phyloP scores from a whole-genome alignment of 2,888 invertebrate genomes.

The Andrena hattorfiana region DNA sequence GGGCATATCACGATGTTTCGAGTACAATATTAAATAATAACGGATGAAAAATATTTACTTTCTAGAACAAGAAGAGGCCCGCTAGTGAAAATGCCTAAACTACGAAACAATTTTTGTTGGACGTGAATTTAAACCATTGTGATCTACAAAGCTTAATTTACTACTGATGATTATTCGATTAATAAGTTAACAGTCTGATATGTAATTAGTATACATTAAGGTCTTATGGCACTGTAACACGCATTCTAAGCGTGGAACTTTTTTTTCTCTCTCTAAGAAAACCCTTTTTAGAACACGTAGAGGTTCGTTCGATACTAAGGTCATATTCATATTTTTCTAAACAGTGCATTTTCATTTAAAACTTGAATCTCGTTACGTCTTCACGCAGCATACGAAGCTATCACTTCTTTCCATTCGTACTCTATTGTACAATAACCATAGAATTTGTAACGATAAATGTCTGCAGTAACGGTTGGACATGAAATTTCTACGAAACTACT shows the following conservation, averaged over 20 bases:
- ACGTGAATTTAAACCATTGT: slow-evolving; percentile 69
- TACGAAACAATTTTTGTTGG: slow-evolving; percentile 49
- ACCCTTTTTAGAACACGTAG: slow-evolving; percentile 24
- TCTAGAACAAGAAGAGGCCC: slow-evolving; percentile 81
- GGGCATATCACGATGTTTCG: neutral
- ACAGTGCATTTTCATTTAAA: slow-evolving; percentile 39
- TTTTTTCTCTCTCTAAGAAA: slow-evolving; percentile 38
- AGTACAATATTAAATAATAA: neutral
- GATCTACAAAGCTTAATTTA: slow-evolving; percentile 71
- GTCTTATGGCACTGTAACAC: slow-evolving; percentile 38
- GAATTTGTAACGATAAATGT: slow-evolving; percentile 3
- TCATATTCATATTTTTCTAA: slow-evolving; percentile 48
- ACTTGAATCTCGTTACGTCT: slow-evolving; percentile 11
- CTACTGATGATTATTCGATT: slow-evolving; percentile 35
- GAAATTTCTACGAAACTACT: slow-evolving; percentile 31
- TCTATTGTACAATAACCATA: slow-evolving; percentile 1
- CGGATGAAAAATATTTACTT: slow-evolving; percentile 24
- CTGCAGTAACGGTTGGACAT: slow-evolving; percentile 23
- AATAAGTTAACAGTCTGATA: slow-evolving; percentile 55
- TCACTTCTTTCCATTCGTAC: slow-evolving; percentile 10
- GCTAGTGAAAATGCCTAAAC: slow-evolving; percentile 81
- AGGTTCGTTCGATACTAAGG: slow-evolving; percentile 20
- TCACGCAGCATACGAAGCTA: slow-evolving; percentile 1
- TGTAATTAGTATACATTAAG: slow-evolving; percentile 43
- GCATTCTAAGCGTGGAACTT: slow-evolving; percentile 26